Evolutionary conservation across 2,113 vertebrate genomes (phyloP), one percentile per base, ranked within the genome.

Genomic region (Ursus arctos): DNA sequence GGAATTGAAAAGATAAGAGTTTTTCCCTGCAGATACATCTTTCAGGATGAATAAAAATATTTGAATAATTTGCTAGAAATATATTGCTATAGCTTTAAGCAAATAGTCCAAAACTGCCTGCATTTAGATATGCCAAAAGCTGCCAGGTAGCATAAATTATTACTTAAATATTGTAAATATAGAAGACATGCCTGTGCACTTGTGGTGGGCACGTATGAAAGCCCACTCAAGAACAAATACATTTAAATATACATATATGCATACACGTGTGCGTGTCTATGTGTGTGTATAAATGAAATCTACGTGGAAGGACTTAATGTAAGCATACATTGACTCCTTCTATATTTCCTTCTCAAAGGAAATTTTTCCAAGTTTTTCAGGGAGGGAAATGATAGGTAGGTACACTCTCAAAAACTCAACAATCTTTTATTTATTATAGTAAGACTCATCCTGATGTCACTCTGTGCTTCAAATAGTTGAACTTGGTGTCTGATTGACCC

Each of bases 1-100:
- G 83, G 85, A 97, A 96, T 95, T 95, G 71, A 96, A 95, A 83
- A 97, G 92, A 97, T 98, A 96, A 97, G 47, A 94, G 57, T 90
- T 88, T 92, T 95, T 72, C 80, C 90, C 97, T 98, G 36, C 6
- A 97, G 87, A 95, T 95, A 94, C 36, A 36, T 96, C 16, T 97
- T 97, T 90, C 77, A 96, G 57, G 40, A 96, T 95, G 79, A 93
- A 95, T 93, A 92, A 94, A 97, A 98, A 94, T 87, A 96, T 96
- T 91, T 96, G 51, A 98, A 77, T 96, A 94, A 97, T 83, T 49
- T 88, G n/a, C 59, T 79, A 81, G 72, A 97, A 94, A 93, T 91
- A 91, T 51, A 63, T 49, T 83, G 11, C n/a, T 93, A 19, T 92
- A 95, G n/a, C 69, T 95, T 84, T 95, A 93, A 97, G 74, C 80